Percentiles rank a stretch among this genome's conserved stretches.
Evolutionary conservation across 2,888 invertebrate species (phyloP).

Genomic region (Lordiphosa fenestrarum): DNA sequence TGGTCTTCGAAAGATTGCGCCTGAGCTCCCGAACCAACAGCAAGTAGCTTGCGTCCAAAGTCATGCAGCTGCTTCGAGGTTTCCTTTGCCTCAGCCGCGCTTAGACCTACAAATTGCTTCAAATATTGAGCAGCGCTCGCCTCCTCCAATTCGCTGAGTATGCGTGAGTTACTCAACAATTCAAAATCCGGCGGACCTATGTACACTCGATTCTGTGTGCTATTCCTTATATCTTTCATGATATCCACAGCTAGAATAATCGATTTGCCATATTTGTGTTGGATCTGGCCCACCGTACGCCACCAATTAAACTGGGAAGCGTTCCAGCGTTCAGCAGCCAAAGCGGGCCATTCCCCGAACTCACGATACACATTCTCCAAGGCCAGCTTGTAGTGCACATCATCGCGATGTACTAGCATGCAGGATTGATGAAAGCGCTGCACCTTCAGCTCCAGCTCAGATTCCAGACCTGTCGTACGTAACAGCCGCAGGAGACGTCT

Average conservation of each 20-base stretch:
- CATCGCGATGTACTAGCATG: constrained; percentile 30
- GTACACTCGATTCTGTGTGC: constrained; percentile 59
- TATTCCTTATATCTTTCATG: constrained; percentile 59
- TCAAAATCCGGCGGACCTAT: constrained; percentile 49
- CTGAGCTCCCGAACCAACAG: constrained; percentile 20
- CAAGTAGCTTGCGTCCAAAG: constrained; percentile 46
- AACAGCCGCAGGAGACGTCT: constrained; percentile 48
- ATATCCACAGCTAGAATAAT: constrained; percentile 67
- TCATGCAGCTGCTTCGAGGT: constrained; percentile 49
- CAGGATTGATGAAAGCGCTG: constrained; percentile 74
- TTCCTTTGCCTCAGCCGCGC: constrained; percentile 31
- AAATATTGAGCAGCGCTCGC: constrained; percentile 36
- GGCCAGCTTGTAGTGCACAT: constrained; percentile 47
- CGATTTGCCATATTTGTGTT: constrained; percentile 62
- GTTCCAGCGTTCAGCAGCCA: constrained; percentile 46
- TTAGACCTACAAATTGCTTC: constrained; percentile 49
- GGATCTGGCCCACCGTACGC: constrained; percentile 60
- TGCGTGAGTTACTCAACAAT: constrained; percentile 5
- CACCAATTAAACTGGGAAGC: constrained; percentile 69
- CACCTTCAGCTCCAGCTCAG: constrained; percentile 54
- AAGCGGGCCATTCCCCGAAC: constrained; percentile 62
- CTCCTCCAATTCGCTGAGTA: constrained; percentile 26
- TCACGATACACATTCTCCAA: constrained; percentile 52
- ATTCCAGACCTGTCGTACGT: constrained; percentile 14
- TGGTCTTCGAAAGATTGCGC: constrained; percentile 42